Evolutionary conservation across 1,140 invertebrate species (phyloP), one percentile per base, ranked within the genome.

Genomic region (Lasioglossum baleicum): DNA sequence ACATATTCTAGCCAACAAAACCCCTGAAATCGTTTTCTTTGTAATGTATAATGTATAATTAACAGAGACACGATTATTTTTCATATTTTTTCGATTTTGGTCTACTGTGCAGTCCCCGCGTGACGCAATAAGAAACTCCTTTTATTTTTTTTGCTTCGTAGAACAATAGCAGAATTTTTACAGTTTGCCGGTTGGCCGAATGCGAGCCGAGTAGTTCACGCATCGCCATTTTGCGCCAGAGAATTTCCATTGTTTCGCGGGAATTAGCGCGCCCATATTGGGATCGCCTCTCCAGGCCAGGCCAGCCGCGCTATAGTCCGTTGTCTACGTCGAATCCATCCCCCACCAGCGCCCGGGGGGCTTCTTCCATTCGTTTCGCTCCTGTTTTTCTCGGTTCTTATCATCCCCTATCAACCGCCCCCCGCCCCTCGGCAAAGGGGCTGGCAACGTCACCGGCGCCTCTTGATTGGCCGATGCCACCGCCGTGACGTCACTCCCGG

Each of bases 161-260:
- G 35, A 35, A 35, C 35, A 35, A 35, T 35, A 35, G 35, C 35
- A 3, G 5, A 35, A 35, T 35, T 35, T 35, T 35, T 35, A 35
- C 35, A 3, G 35, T 35, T 35, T 35, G 2, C 35, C 35, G 35
- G 35, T 48, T 2, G 44, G 0, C 10, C 10, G 44, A 13, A 13
- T 1, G 10, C 44, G 13, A 48, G 44, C 10, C 44, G 44, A 48
- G 35, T 67, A 76, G 84, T 84, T 84, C 86, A 86, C 70, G 67
- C 78, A 88, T 90, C 88, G 89, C 88, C 87, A 90, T 91, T 90
- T 91, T 90, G 84, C 69, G 86, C 87, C 79, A 67, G 65, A 75
- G 72, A 87, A 90, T 91, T 91, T 90, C 87, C 88, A 88, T 91
- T 91, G 90, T 92, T 91, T 92, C 89, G 87, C 70, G 89, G 88